Percentiles rank a stretch among this genome's conserved stretches.
Evolutionary conservation across 1,140 invertebrate genomes (phyloP).

Genomic region (Augochlora pura): DNA sequence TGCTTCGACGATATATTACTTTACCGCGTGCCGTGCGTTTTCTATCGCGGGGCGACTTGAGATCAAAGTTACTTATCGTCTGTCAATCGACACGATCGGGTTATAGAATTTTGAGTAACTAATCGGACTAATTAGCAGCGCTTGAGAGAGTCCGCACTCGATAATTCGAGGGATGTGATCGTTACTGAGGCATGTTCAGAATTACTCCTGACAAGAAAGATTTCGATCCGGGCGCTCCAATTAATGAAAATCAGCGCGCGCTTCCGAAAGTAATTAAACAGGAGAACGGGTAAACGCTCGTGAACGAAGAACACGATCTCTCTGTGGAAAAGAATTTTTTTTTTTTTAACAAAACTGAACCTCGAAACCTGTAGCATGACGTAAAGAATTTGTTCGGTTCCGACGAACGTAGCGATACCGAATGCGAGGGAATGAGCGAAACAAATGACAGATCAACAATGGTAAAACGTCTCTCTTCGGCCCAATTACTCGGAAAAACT

Average conservation of each 20-base stretch:
- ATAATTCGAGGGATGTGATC: neutral
- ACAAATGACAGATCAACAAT: no score
- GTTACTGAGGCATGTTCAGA: slow-evolving; percentile 28
- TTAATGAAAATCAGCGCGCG: neutral
- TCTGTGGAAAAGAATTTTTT: no score
- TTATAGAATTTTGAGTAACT: neutral
- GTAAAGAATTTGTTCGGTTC: no score
- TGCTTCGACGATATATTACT: slow-evolving; percentile 12
- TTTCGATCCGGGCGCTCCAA: neutral
- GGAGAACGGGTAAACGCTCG: no score
- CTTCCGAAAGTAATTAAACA: neutral
- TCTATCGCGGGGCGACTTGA: no score
- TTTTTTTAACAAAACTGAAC: no score
- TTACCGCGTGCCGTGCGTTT: no score
- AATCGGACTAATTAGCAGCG: slow-evolving; percentile 40
- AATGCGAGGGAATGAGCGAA: no score
- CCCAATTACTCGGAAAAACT: slow-evolving; percentile 10
- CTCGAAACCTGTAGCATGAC: no score
- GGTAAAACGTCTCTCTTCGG: neutral
- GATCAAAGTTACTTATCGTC: no score
- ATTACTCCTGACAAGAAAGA: slow-evolving; percentile 32
- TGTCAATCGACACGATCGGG: neutral
- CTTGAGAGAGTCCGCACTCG: slow-evolving; percentile 10
- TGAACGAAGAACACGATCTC: no score
- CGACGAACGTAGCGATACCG: no score